A percentile compares a stretch with the other conserved stretches of the same genome.
Evolutionary conservation across 2,797 vertebrate genomes (phyloP).

Genomic region (Rhabdophis nuchalis): DNA sequence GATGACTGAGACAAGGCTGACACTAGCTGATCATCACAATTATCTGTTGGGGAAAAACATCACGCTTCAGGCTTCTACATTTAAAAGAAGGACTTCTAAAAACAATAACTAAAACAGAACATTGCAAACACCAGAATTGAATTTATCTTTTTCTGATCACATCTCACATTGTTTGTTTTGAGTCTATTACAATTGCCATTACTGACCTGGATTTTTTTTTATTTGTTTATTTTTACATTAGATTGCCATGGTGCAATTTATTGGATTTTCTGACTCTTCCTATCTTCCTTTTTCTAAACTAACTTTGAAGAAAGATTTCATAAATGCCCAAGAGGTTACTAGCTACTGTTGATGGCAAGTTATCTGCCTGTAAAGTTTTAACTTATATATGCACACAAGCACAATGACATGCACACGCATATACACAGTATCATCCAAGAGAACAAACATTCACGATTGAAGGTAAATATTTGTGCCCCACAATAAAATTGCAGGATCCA

Average conservation of each 20-base stretch:
- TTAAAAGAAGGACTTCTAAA: background rate
- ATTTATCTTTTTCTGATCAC: background rate
- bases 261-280: background rate
- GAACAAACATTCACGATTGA: background rate
- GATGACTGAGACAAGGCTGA: slow-evolving; percentile 80
- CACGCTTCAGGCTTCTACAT: slow-evolving; percentile 21
- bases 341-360: background rate
- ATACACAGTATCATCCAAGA: background rate
- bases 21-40: slow-evolving; percentile 84
- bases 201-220: background rate
- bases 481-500: background rate
- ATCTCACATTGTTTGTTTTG: background rate
- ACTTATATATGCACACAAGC: background rate
- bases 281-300: background rate
- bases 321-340: background rate
- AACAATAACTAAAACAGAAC: background rate
- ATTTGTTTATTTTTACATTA: background rate
- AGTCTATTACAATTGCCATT: background rate
- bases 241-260: background rate
- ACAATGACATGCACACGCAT: background rate
- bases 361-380: background rate
- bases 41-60: slow-evolving; percentile 76
- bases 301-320: background rate
- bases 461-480: background rate
- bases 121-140: slow-evolving; percentile 4